Conservation (phyloP, 2,797 vertebrate species). For the Pangasius macronema region DNA sequence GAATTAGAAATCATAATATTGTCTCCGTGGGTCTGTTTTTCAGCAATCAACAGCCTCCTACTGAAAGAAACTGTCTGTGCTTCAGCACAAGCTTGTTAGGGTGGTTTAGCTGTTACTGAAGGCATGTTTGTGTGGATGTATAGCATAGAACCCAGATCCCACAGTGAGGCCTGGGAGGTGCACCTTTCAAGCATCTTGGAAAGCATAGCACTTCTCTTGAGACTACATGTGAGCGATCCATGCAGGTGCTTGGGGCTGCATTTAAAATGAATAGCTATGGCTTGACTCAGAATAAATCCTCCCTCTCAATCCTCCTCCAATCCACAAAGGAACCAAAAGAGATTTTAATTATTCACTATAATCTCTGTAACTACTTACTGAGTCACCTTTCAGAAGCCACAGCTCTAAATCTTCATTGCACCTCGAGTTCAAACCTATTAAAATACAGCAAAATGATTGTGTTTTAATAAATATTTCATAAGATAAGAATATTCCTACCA, state of each 20-base stretch:
- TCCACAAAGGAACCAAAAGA: slow-evolving; percentile 52
- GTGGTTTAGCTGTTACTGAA: slow-evolving; percentile 42
- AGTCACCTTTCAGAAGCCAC: slow-evolving; percentile 51
- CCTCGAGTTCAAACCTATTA: slow-evolving; percentile 56
- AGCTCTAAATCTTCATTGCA: slow-evolving; percentile 49
- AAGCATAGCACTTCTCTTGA: slow-evolving; percentile 51
- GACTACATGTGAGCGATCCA: slow-evolving; percentile 54
- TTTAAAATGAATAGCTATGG: slow-evolving; percentile 56
- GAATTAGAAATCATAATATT: slow-evolving; percentile 30
- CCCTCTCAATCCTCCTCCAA: slow-evolving; percentile 45
- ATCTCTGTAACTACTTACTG: slow-evolving; percentile 53
- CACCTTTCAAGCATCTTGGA: slow-evolving; percentile 53
- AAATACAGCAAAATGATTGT: slow-evolving; percentile 53
- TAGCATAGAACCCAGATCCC: slow-evolving; percentile 35
- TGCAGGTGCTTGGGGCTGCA: slow-evolving; percentile 55
- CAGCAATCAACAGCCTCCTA: slow-evolving; percentile 3
- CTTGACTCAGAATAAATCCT: slow-evolving; percentile 53
- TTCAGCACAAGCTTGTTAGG: slow-evolving; percentile 33
- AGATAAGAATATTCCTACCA: slow-evolving; percentile 52
- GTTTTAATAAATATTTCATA: slow-evolving; percentile 60
- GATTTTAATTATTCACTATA: slow-evolving; percentile 61
- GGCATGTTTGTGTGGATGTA: slow-evolving; percentile 37
- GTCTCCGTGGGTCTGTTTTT: slow-evolving; percentile 19
- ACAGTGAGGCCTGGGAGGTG: slow-evolving; percentile 24
- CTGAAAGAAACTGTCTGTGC: not conserved